A percentile compares a stretch with the other conserved stretches of the same genome.
phyloP scores from a whole-genome alignment of 2,888 invertebrate species.

The Ectemnius continuus region DNA sequence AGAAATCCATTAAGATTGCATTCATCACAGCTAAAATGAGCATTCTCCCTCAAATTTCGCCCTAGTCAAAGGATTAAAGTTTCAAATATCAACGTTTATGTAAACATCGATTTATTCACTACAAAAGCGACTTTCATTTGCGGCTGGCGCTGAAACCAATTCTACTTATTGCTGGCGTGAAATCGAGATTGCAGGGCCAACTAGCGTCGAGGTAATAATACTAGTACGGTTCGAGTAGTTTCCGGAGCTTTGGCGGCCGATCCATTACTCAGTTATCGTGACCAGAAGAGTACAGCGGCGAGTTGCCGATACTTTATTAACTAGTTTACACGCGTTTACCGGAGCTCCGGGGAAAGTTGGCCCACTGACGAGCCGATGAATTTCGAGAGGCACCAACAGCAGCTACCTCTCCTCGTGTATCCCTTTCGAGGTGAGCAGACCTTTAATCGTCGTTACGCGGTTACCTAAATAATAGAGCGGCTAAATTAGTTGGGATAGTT shows the following conservation, averaged over 20 bases:
- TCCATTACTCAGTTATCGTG: too few relatives aligned
- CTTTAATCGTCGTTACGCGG: constrained; percentile 6
- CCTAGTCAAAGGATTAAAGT: too few relatives aligned
- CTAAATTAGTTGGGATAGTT: constrained; percentile 5
- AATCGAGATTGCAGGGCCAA: background rate
- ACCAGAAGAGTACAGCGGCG: background rate
- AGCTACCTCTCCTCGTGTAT: background rate
- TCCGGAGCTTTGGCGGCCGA: background rate
- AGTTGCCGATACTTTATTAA: constrained; percentile 4
- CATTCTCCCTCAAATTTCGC: too few relatives aligned
- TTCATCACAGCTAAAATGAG: too few relatives aligned
- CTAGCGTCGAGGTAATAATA: background rate
- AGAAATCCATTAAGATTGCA: too few relatives aligned
- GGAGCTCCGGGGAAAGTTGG: background rate
- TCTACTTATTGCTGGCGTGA: background rate
- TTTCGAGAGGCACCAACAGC: background rate
- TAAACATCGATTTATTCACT: too few relatives aligned
- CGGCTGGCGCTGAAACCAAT: too few relatives aligned
- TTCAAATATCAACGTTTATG: too few relatives aligned
- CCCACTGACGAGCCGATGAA: background rate
- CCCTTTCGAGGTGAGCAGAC: background rate
- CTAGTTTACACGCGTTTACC: constrained; percentile 3
- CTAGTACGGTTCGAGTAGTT: background rate
- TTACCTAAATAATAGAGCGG: background rate
- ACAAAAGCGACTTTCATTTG: too few relatives aligned